Evolutionary conservation across 2,888 invertebrate genomes (phyloP), one percentile per base, ranked within the genome.

Genomic region (Mesodorylaimus sp.): DNA sequence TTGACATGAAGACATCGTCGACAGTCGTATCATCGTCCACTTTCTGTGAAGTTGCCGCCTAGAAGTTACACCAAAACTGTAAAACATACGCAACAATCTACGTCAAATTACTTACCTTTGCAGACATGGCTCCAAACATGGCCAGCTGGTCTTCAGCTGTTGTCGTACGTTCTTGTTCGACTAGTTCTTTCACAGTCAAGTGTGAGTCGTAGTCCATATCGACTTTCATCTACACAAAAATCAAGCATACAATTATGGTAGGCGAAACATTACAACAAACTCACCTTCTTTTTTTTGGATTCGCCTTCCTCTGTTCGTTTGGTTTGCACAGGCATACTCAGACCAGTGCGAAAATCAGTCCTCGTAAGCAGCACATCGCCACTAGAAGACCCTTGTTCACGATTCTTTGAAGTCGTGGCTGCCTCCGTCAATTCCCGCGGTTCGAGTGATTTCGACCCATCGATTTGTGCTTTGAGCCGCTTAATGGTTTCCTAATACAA

Each of bases 1-100:
- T 77, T 63, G 81, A 81, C 28, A 81, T 76, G 63, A 88, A 85
- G 57, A 84, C 76, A 59, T 88, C 87, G 65, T 86, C 87, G 59
- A 85, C 71, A 61, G 86, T 83, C 59, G 70, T 70, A 43, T 73
- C 73, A 37, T 69, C 68, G 50, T 68, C 66, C 16, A 63, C 63
- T 48, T 62, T 63, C 47, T 63, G 61, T 7, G 32, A 25, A 10
- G 13, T 19, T 3, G 50, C 29, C n/a, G n/a, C n/a, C n/a, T n/a
- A n/a, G n/a, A n/a, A n/a, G n/a, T n/a, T n/a, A n/a, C n/a, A n/a
- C n/a, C n/a, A n/a, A n/a, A n/a, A n/a, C n/a, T n/a, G n/a, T n/a
- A n/a, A n/a, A n/a, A n/a, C n/a, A n/a, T n/a, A n/a, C n/a, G n/a
- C n/a, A n/a, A n/a, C n/a, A n/a, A n/a, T n/a, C n/a, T n/a, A n/a